Evolutionary conservation across 2,113 vertebrate species (phyloP), one percentile per base, ranked within the genome.

Genomic region (Mohoua ochrocephala): DNA sequence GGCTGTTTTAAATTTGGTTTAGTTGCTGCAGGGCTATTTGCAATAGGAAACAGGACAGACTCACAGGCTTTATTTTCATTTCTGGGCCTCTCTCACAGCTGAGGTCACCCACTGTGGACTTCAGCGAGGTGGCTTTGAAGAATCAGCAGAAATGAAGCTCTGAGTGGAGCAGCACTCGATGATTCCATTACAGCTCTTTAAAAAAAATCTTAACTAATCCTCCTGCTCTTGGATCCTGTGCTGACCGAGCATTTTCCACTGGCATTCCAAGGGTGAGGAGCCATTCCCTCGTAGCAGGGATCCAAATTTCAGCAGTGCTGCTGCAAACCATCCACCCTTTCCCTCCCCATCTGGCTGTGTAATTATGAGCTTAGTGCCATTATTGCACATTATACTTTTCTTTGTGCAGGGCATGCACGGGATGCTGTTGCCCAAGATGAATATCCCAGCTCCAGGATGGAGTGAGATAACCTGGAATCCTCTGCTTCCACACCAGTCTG

Each of bases 301-400:
- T 84, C 85, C 91, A 27, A 68, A 92, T 91, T 84, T 81, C 87
- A 60, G 15, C 3, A 24, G n/a, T 50, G 89, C 93, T 96, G 77
- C 83, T 91, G 76, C 87, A 96, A 96, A 92, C 73, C 80, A 42
- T 86, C 42, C 86, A 91, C 56, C 94, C 94, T 68, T 86, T 49
- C 91, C 82, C 87, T 89, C 47, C 33, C 83, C 89, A 54, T 2
- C 60, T 54, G 33, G 4, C 37, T 7, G 1, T 47, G 60, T 89
- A 64, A 95, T 95, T 96, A 95, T 82, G 10, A 93, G 93, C 94
- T 97, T 89, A 97, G 61, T 30, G 41, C 84, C 87, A 75, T 87
- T 64, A 84, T 68, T 84, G 53, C 44, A 28, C 63, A 7, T 23
- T 50, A 15, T 13, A 9, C 37, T 87, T 90, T 4, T 23, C 80